phyloP scores from a whole-genome alignment of 2,797 vertebrate species.

The Oryzias dopingdopingensis region DNA sequence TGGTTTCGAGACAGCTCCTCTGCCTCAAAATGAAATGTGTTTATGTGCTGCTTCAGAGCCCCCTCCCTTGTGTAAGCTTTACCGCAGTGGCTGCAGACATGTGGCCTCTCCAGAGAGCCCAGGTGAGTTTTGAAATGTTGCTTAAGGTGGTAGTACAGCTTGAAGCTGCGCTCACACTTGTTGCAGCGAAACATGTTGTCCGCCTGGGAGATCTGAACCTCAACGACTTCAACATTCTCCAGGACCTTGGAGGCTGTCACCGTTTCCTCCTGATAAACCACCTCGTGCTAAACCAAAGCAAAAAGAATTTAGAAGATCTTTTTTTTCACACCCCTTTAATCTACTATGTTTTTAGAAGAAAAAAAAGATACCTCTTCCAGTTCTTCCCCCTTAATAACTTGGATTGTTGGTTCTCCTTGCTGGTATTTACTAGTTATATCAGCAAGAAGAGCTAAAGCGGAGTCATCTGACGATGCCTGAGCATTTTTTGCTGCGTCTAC shows the following conservation, averaged over 20 bases:
- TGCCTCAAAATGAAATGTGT: slow-evolving; percentile 89
- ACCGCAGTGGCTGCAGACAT: slow-evolving; percentile 90
- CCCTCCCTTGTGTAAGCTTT: slow-evolving; percentile 94
- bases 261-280: slow-evolving; percentile 78
- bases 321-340: neutral
- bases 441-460: slow-evolving; percentile 92
- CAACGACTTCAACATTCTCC: slow-evolving; percentile 94
- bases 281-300: slow-evolving; percentile 57
- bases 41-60: slow-evolving; percentile 92
- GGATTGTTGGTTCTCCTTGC: slow-evolving; percentile 84
- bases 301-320: neutral
- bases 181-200: slow-evolving; percentile 95
- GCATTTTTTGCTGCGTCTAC: slow-evolving; percentile 84
- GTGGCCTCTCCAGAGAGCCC: slow-evolving; percentile 79
- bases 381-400: slow-evolving; percentile 73
- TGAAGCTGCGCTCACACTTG: slow-evolving; percentile 95
- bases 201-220: slow-evolving; percentile 95
- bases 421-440: slow-evolving; percentile 99
- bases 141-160: slow-evolving; percentile 98
- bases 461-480: slow-evolving; percentile 88
- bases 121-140: slow-evolving; percentile 96
- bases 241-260: slow-evolving; percentile 86
- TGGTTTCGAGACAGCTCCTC: slow-evolving; percentile 88
- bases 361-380: slow-evolving; percentile 64
- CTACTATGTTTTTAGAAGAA: neutral